phyloP scores from a whole-genome alignment of 30 jellyfish, hydroid and myxozoan species.

The Chrysaora quinquecirrha region DNA sequence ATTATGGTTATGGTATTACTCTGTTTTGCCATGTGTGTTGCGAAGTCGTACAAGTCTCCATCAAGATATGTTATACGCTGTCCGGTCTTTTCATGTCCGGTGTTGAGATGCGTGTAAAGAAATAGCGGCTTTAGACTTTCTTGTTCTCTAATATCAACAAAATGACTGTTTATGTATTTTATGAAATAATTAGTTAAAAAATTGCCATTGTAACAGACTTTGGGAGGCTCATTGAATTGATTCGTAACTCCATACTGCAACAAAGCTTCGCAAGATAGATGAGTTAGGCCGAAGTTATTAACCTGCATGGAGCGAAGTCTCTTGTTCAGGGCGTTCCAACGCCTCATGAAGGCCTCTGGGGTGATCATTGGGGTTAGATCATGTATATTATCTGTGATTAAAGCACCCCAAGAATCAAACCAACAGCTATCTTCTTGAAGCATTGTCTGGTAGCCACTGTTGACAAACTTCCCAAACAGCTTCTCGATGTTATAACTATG shows the following conservation, averaged over 20 bases:
- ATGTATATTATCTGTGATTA: conserved; percentile 89
- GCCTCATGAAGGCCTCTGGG: conserved; percentile 52
- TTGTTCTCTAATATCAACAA: conserved; percentile 3
- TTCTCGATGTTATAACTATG: conserved; percentile 69
- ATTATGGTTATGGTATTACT: conserved; percentile 80
- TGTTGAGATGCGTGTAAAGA: conserved; percentile 86
- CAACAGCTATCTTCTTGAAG: conserved; percentile 99
- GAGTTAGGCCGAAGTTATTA: conserved; percentile 89
- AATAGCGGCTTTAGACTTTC: conserved; percentile 59
- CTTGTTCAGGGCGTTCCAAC: conserved; percentile 77
- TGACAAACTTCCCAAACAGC: conserved; percentile 64
- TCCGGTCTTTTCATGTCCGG: conserved; percentile 97
- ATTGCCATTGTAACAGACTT: conserved; percentile 93
- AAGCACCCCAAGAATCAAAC: conserved; percentile 98
- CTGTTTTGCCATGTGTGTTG: conserved; percentile 34
- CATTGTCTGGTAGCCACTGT: conserved; percentile 89
- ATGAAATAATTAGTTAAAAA: conserved; percentile 80
- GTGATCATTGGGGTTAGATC: conserved; percentile 61
- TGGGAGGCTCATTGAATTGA: conserved; percentile 95
- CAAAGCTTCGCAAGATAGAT: conserved; percentile 91
- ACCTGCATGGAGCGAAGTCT: conserved; percentile 70
- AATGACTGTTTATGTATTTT: conserved; percentile 59
- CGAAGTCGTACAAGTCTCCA: conserved; percentile 61
- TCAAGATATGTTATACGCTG: conserved; percentile 86
- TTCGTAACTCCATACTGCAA: conserved; percentile 88